These are phyloP conservation scores for Drosophila santomea DNA, from an alignment of 1,140 invertebrate genomes.

Conservation along the genomic window DNA sequence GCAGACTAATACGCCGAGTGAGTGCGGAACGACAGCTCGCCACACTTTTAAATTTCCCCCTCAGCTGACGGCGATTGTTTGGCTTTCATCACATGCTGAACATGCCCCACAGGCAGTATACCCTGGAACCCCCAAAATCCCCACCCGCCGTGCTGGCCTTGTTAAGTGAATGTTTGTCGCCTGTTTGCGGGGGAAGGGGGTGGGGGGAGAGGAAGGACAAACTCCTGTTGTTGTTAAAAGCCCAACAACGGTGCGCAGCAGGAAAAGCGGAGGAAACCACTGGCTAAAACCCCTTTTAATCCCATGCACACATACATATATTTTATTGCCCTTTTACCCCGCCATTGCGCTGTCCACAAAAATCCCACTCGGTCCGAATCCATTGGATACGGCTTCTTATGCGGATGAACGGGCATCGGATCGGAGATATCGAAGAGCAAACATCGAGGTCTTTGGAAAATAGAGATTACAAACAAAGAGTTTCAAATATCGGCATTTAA, in stretches of 20 bases:
- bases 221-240: constrained; percentile 44
- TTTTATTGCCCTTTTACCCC: constrained; percentile 38
- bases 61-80: constrained; percentile 19
- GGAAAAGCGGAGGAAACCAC: constrained; percentile 25
- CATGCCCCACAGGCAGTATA: constrained; percentile 7
- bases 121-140: not conserved
- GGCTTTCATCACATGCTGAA: constrained; percentile 35
- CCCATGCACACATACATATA: constrained; percentile 70
- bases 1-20: constrained; percentile 14
- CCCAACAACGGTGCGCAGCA: constrained; percentile 34
- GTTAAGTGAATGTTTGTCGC: constrained; percentile 54
- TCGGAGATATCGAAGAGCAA: not conserved
- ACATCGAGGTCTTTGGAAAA: no score
- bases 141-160: constrained; percentile 12
- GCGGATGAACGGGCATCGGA: not conserved
- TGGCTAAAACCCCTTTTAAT: constrained; percentile 74
- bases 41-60: constrained; percentile 28
- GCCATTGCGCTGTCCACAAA: not conserved
- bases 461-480: no score
- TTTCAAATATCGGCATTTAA: no score
- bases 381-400: not conserved
- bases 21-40: constrained; percentile 8
- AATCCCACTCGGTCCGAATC: not conserved
- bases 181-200: constrained; percentile 8
- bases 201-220: not conserved